phyloP scores from a whole-genome alignment of 2,888 invertebrate species.

The Acanthoscelides obtectus region DNA sequence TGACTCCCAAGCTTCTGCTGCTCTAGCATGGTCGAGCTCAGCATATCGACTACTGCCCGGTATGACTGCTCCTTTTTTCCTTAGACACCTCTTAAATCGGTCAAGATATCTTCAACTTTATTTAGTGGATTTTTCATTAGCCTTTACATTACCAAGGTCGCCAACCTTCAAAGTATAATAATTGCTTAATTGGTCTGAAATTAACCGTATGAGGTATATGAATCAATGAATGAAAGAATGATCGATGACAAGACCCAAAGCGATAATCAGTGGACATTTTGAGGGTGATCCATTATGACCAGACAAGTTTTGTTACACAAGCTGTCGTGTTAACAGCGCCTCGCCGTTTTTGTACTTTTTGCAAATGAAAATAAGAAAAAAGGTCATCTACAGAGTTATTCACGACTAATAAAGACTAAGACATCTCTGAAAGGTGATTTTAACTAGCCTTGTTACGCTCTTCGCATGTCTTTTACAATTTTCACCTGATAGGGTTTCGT shows the following conservation, averaged over 20 bases:
- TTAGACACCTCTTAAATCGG: too few relatives aligned
- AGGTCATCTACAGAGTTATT: not conserved
- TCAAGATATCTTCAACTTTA: too few relatives aligned
- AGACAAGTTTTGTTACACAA: not conserved
- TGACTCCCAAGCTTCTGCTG: too few relatives aligned
- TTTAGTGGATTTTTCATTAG: too few relatives aligned
- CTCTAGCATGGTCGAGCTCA: too few relatives aligned
- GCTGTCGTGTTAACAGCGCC: not conserved
- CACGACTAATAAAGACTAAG: not conserved
- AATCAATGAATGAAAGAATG: conserved; percentile 25
- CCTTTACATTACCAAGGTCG: not conserved
- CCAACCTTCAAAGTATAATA: not conserved
- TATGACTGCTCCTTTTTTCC: too few relatives aligned
- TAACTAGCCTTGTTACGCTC: too few relatives aligned
- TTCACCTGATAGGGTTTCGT: too few relatives aligned
- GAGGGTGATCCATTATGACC: not conserved
- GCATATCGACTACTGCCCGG: too few relatives aligned
- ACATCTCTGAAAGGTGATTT: too few relatives aligned
- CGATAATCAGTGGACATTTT: conserved; percentile 39
- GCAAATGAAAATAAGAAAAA: not conserved
- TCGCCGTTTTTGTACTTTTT: not conserved
- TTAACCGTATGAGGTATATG: not conserved
- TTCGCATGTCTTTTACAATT: too few relatives aligned
- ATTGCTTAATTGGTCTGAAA: not conserved
- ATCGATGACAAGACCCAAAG: conserved; percentile 38